These are phyloP conservation scores for Scylla paramamosain DNA, from an alignment of 1,140 invertebrate species.

Conservation along the genomic window DNA sequence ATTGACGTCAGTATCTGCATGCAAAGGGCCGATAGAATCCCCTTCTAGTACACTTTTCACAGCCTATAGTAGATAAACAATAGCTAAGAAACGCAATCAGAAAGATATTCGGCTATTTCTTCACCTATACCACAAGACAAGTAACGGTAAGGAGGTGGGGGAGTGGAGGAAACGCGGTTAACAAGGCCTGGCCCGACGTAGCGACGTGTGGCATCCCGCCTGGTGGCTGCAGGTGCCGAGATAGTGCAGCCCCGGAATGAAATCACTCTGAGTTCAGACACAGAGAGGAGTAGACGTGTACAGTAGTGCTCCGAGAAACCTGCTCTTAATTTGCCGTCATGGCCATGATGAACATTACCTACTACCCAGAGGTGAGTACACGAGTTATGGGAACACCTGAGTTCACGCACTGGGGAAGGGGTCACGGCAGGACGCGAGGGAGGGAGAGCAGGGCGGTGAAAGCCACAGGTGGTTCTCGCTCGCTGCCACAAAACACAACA, in stretches of 20 bases:
- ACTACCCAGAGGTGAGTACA: slow-evolving; percentile 66
- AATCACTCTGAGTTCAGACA: slow-evolving; percentile 61
- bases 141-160: neutral
- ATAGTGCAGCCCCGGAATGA: neutral
- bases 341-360: slow-evolving; percentile 52
- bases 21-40: neutral
- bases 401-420: neutral
- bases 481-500: neutral
- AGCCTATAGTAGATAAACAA: neutral
- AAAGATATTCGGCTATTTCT: neutral
- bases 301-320: slow-evolving; percentile 67
- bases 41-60: neutral
- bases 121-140: neutral
- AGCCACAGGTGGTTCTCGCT: slow-evolving; percentile 69
- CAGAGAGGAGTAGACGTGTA: slow-evolving; percentile 52
- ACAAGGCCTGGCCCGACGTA: neutral
- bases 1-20: slow-evolving; percentile 54
- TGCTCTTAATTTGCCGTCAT: neutral
- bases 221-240: slow-evolving; percentile 59
- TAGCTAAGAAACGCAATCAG: neutral
- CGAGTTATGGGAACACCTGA: neutral
- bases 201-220: slow-evolving; percentile 34
- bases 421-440: neutral
- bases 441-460: slow-evolving; percentile 29
- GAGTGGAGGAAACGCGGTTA: neutral